A percentile compares a stretch with the other conserved stretches of the same genome.
These are phyloP conservation scores for Rhynchotus rufescens DNA, from an alignment of 2,797 vertebrate species.

Conservation along the genomic window DNA sequence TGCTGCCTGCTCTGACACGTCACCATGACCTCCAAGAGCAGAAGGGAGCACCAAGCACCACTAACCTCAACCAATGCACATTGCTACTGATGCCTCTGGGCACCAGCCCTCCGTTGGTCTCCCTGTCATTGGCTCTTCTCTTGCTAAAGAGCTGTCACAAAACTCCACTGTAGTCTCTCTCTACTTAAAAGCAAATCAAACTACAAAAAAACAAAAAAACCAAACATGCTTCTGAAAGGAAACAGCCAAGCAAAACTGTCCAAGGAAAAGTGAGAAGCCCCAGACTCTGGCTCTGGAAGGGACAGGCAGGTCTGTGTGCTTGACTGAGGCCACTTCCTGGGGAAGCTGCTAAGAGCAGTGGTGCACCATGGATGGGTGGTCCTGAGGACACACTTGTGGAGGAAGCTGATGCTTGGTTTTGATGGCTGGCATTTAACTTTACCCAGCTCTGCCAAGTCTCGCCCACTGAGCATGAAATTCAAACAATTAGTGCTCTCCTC, in stretches of 20 bases:
- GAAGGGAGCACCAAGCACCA: not conserved
- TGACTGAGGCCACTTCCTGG: not conserved
- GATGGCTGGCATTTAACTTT: not conserved
- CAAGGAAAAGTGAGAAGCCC: not conserved
- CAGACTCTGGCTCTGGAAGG: not conserved
- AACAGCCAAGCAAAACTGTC: not conserved
- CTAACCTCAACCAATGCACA: not conserved
- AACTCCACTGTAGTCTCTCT: not conserved
- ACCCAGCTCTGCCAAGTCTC: not conserved
- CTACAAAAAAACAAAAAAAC: not conserved
- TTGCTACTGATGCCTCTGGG: not conserved
- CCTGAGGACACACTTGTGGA: not conserved
- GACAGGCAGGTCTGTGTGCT: accelerated
- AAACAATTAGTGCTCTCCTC: not conserved
- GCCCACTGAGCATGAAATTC: not conserved
- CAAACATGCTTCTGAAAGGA: not conserved
- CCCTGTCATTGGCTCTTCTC: not conserved
- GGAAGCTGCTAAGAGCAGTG: not conserved
- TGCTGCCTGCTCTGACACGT: not conserved
- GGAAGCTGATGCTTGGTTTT: not conserved
- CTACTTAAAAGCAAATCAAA: not conserved
- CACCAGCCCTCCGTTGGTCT: not conserved
- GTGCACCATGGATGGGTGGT: not conserved
- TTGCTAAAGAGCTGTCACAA: not conserved
- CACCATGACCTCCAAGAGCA: not conserved